These are phyloP conservation scores for Triplophysa tibetana DNA, from an alignment of 2,113 vertebrate species.

Conservation along the genomic window DNA sequence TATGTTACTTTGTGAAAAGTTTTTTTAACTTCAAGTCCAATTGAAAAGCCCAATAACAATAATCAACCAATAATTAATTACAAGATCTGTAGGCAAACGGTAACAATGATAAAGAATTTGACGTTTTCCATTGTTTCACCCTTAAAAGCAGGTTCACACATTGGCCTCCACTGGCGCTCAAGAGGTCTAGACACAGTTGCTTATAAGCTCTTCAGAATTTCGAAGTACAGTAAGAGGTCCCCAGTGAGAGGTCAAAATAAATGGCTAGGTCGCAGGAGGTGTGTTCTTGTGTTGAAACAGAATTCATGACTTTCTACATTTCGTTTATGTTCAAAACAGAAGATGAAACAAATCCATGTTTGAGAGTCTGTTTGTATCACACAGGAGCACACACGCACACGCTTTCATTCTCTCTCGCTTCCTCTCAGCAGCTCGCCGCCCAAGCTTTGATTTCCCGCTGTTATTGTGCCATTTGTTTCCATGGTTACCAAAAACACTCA, in stretches of 20 bases:
- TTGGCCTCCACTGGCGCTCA: background rate
- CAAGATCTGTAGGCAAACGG: background rate
- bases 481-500: slow-evolving; percentile 46
- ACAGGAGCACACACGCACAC: background rate
- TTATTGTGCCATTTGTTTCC: slow-evolving; percentile 53
- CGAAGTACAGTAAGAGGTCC: background rate
- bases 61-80: background rate
- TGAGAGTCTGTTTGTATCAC: slow-evolving; percentile 37
- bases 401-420: slow-evolving; percentile 12
- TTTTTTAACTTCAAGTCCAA: too few species aligned
- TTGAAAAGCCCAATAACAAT: background rate
- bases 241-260: background rate
- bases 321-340: slow-evolving; percentile 8
- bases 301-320: slow-evolving; percentile 20
- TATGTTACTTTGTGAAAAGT: too few species aligned
- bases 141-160: background rate
- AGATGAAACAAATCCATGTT: slow-evolving; percentile 24
- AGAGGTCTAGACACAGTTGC: background rate
- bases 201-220: background rate
- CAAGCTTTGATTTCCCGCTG: slow-evolving; percentile 35
- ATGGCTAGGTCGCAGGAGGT: background rate
- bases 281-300: background rate
- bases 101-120: background rate
- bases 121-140: background rate
- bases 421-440: slow-evolving; percentile 33